Base-by-base conservation (phyloP, 2,888 invertebrate species). In the Mythimna lalbum region DNA sequence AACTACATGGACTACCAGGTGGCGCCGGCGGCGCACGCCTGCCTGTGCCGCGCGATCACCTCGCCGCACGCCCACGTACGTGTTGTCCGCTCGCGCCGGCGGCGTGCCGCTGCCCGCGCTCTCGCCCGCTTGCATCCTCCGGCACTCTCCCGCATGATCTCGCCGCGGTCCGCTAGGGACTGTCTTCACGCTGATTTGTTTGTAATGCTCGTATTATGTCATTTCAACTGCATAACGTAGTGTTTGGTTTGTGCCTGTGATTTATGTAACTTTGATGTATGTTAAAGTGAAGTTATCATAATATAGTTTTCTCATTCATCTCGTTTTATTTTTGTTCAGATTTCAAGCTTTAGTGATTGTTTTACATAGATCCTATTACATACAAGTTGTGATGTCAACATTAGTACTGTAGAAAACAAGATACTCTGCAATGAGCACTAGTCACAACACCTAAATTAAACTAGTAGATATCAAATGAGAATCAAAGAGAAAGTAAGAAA, bases 1-100 rank as follows among this genome's bases (percentile, higher is more conserved):
- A 98, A 98, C 96, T 98, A 97, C 93, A 97, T 98, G 97, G 98
- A 98, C 96, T 98, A 98, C 96, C 98, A 98, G 97, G 98, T 98
- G 94, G 93, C 94, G 87, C 93, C 95, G 88, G 93, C 92, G 83
- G 94, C 94, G 85, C 95, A 95, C 90, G 94, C 94, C 90, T 95
- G 95, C 90, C 90, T 95, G 85, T 95, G 95, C 91, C 95, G 95
- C 90, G 95, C 95, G 86, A 93, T 95, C 93, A 95, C 95, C 88
- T 95, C 95, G 87, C 95, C 95, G 89, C 95, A 95, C 93, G 95
- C 95, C 90, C 95, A 95, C 93, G 95, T 95, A 95, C 90, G 95
- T 95, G 89, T 73, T 82, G 86, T 82, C 71, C 73, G 73, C 75
- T 78, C 71, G 79, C 74, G 64, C 78, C 68, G 53, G 27, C 66